These are phyloP conservation scores for Aeoliscus strigatus DNA, from an alignment of 2,797 vertebrate species.

Conservation along the genomic window DNA sequence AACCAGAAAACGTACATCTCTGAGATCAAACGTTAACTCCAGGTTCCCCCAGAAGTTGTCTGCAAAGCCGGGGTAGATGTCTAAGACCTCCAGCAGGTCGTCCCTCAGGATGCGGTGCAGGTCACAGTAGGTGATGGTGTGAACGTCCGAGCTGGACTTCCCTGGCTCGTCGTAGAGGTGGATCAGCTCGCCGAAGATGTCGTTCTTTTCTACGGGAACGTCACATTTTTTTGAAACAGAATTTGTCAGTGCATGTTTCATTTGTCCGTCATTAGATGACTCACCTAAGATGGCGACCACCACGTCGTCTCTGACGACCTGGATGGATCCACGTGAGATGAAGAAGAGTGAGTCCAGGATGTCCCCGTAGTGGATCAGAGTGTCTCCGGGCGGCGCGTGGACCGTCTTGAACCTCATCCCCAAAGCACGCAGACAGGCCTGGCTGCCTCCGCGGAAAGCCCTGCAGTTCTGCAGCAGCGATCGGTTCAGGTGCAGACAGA, in stretches of 20 bases:
- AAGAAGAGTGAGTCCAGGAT: conserved; percentile 91
- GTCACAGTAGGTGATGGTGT: conserved; percentile 91
- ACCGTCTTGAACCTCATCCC: conserved; percentile 90
- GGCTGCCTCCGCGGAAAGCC: conserved; percentile 89
- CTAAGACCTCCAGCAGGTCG: conserved; percentile 91
- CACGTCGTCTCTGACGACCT: conserved; percentile 85
- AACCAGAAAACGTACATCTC: conserved; percentile 79
- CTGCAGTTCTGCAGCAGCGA: conserved; percentile 89
- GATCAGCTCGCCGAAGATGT: conserved; percentile 91
- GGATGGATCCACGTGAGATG: conserved; percentile 91
- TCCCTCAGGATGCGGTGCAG: conserved; percentile 89
- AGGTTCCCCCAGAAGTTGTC: conserved; percentile 95
- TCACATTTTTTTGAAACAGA: no score
- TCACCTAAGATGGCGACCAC: conserved; percentile 90
- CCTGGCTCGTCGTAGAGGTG: conserved; percentile 86
- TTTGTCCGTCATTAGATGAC: not conserved
- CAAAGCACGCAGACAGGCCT: conserved; percentile 88
- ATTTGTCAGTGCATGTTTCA: no score
- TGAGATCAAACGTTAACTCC: conserved; percentile 91
- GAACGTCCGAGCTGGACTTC: conserved; percentile 86
- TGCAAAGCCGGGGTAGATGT: conserved; percentile 90
- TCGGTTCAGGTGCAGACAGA: conserved; percentile 93
- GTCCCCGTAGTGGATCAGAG: conserved; percentile 88
- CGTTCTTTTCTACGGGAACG: conserved; percentile 82
- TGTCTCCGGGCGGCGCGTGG: conserved; percentile 89